Evolutionary conservation across 1,140 invertebrate species (phyloP).

Genomic region (Listronotus oregonensis): DNA sequence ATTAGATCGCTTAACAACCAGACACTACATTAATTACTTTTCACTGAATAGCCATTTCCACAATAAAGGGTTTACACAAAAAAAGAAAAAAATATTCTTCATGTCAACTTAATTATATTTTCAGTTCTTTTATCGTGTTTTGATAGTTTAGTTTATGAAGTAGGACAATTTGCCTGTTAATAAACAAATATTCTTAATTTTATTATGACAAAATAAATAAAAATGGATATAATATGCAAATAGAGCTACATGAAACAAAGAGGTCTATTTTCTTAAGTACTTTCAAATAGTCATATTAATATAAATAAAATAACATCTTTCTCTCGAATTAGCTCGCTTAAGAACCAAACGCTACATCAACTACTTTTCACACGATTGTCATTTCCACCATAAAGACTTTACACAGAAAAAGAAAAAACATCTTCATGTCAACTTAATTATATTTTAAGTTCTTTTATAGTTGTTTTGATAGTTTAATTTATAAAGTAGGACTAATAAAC

Average conservation of each 20-base stretch:
- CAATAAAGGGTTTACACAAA: background rate
- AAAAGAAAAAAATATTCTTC: slow-evolving; percentile 2
- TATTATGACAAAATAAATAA: slow-evolving; percentile 34
- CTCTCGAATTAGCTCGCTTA: background rate
- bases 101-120: slow-evolving; percentile 25
- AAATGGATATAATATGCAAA: too few relatives aligned
- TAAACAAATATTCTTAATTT: slow-evolving; percentile 35
- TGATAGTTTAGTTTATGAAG: slow-evolving; percentile 33
- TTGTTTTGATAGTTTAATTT: too few relatives aligned
- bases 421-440: too few relatives aligned
- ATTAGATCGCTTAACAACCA: background rate
- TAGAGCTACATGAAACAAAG: too few relatives aligned
- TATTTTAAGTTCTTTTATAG: too few relatives aligned
- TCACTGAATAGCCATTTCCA: background rate
- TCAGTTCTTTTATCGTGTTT: slow-evolving; percentile 31
- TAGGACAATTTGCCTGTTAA: slow-evolving; percentile 31
- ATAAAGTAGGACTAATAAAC: too few relatives aligned
- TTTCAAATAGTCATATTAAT: too few relatives aligned
- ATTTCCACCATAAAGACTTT: too few relatives aligned
- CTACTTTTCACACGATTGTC: too few relatives aligned
- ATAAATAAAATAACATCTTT: background rate
- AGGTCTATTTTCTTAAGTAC: too few relatives aligned
- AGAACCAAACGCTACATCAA: too few relatives aligned
- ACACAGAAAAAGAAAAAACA: too few relatives aligned
- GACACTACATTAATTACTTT: slow-evolving; percentile 7